Base-by-base conservation (phyloP, 2,797 vertebrate species). In the Melanotaenia parkinsoni region DNA sequence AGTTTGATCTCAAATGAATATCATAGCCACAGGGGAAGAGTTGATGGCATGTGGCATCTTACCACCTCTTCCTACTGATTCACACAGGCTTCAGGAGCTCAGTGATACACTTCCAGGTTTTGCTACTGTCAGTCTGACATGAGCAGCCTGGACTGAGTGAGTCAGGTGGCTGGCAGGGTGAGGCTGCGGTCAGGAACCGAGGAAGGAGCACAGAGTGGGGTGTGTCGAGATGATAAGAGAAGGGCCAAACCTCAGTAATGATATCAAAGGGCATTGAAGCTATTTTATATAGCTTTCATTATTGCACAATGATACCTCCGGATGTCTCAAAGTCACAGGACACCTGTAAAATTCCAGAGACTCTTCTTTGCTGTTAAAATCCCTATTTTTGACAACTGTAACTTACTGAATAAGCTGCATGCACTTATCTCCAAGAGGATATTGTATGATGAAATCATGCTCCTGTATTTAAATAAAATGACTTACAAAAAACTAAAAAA, bases 1-100 rank as follows among this genome's bases (percentile, higher is more conserved):
- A 30, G 45, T 50, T 51, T 56, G 6, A 62, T 75, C 30, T 67
- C 70, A 61, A 58, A 59, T 11, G 63, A 28, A 50, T 58, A 60
- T 58, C 22, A 47, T 28, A 33, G 43, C 66, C 22, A 12, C 6
- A 51, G 53, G 30, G 20, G 28, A 47, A 33, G 50, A 78, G n/a
- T 54, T 1, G 26, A 60, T 79, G 70, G 86, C 82, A 81, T 69
- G 12, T 63, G 74, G 35, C 33, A 57, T 61, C 51, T 51, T 74
- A 58, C 45, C 20, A 60, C 76, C 66, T 69, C 72, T n/a, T 76
- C 59, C 71, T 64, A 37, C 66, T 62, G 69, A 77, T 66, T 74
- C 76, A 77, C 32, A 58, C 51, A n/a, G 24, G 24, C 57, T 70
- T 24, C 57, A 18, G 64, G 13, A 67, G 65, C 58, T 43, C 24